Conservation (phyloP, 1,140 invertebrate species). For the Hesperophylax magnus region DNA sequence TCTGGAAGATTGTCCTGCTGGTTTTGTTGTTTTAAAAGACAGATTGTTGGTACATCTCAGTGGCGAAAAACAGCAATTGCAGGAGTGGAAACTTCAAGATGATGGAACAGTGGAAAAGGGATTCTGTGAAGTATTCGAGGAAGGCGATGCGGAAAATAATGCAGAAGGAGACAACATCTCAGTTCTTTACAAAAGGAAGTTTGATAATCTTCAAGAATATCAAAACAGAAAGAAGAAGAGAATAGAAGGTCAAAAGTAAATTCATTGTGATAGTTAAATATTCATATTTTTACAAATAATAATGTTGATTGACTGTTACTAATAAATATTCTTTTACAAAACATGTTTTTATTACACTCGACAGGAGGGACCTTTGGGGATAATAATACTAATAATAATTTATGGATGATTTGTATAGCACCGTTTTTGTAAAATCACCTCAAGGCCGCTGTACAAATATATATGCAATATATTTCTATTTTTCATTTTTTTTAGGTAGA, state of each 20-base stretch:
- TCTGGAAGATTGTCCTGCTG: constrained; percentile 29
- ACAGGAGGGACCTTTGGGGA: too few relatives aligned
- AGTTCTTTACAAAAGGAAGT: constrained; percentile 81
- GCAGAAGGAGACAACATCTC: constrained; percentile 63
- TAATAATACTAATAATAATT: too few relatives aligned
- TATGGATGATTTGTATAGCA: too few relatives aligned
- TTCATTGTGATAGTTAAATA: background rate
- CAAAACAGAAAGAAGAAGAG: constrained; percentile 79
- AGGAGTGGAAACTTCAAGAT: constrained; percentile 1
- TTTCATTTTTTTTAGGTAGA: too few relatives aligned
- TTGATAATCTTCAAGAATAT: constrained; percentile 84
- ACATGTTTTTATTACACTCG: too few relatives aligned
- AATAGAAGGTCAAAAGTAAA: constrained; percentile 52
- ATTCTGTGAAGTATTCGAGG: constrained; percentile 24
- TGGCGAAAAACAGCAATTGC: constrained; percentile 15
- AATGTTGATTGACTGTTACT: background rate
- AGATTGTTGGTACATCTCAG: constrained; percentile 35
- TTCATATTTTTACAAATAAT: constrained; percentile 5
- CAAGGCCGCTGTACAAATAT: too few relatives aligned
- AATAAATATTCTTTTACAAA: background rate
- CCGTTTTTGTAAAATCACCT: too few relatives aligned
- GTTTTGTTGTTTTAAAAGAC: constrained; percentile 30
- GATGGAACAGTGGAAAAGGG: background rate
- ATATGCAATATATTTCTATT: too few relatives aligned
- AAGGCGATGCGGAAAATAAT: background rate